Evolutionary conservation across 2,888 invertebrate genomes (phyloP).

Genomic region (Lithodes maja): DNA sequence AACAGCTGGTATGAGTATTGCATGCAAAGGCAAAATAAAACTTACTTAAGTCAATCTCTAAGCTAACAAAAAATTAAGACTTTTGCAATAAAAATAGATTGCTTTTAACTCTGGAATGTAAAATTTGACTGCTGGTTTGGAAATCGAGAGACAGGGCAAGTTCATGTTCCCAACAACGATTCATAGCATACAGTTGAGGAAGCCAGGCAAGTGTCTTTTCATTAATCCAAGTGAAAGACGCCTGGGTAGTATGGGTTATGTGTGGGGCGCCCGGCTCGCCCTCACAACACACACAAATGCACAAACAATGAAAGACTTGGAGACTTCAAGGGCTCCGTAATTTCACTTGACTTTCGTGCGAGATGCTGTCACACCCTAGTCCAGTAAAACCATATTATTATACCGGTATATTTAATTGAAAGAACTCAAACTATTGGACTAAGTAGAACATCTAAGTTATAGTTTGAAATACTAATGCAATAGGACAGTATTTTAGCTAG

Average conservation of each 20-base stretch:
- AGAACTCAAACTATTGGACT: too few species aligned
- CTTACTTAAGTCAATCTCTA: background rate
- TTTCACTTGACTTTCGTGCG: background rate
- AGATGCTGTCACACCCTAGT: background rate
- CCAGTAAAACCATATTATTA: too few species aligned
- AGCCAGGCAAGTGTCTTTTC: background rate
- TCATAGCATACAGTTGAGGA: background rate
- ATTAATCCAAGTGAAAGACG: constrained; percentile 17
- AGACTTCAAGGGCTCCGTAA: background rate
- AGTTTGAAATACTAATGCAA: too few species aligned
- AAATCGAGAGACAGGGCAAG: background rate
- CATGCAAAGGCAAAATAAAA: too few species aligned
- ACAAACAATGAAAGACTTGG: constrained; percentile 4
- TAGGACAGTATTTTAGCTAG: too few species aligned
- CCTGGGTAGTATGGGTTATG: background rate
- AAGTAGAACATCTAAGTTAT: too few species aligned
- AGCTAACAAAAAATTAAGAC: background rate
- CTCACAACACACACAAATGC: constrained; percentile 3
- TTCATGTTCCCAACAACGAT: background rate
- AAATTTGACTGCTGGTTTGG: too few species aligned
- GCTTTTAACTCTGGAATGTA: too few species aligned
- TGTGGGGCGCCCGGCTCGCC: background rate
- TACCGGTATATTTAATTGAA: too few species aligned
- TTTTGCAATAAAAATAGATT: background rate
- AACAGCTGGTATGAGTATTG: background rate